Percentiles rank a stretch among this genome's conserved stretches.
Evolutionary conservation across 1,140 invertebrate genomes (phyloP).

Genomic region (Penaeus vannamei): DNA sequence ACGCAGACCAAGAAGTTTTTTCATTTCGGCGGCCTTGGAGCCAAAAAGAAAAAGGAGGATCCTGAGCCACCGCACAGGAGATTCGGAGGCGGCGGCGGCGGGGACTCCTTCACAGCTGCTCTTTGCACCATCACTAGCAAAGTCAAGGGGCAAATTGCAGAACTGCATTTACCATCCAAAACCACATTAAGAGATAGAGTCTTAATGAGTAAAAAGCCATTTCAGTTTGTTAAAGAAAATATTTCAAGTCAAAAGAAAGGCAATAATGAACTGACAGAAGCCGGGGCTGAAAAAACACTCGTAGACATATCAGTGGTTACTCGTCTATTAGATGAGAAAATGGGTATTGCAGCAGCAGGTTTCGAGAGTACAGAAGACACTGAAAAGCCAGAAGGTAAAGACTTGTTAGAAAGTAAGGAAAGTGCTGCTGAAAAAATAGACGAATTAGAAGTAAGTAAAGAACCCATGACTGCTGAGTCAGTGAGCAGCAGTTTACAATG

Average conservation of each 20-base stretch:
- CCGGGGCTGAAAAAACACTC: not conserved
- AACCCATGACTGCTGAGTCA: too few species aligned
- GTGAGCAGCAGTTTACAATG: too few species aligned
- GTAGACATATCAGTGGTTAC: too few species aligned
- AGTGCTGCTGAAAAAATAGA: too few species aligned
- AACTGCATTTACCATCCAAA: not conserved
- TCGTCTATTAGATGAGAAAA: too few species aligned
- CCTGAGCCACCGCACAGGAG: constrained; percentile 29
- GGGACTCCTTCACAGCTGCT: constrained; percentile 31
- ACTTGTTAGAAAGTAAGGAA: too few species aligned
- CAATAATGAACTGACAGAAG: not conserved
- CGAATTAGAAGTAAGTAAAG: too few species aligned
- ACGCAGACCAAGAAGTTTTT: constrained; percentile 54
- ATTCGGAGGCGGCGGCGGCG: constrained; percentile 36
- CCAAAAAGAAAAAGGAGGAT: constrained; percentile 58
- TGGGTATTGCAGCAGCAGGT: too few species aligned
- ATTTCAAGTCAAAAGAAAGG: constrained; percentile 5
- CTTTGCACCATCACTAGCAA: constrained; percentile 24
- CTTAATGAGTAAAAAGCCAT: constrained; percentile 10
- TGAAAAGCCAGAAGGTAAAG: too few species aligned
- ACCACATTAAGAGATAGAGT: not conserved
- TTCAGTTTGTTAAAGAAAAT: not conserved
- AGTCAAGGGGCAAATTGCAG: not conserved
- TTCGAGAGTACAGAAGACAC: too few species aligned
- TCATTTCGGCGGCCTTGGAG: constrained; percentile 62